These are phyloP conservation scores for Xenentodon cancila DNA, from an alignment of 2,797 vertebrate species.

Conservation along the genomic window DNA sequence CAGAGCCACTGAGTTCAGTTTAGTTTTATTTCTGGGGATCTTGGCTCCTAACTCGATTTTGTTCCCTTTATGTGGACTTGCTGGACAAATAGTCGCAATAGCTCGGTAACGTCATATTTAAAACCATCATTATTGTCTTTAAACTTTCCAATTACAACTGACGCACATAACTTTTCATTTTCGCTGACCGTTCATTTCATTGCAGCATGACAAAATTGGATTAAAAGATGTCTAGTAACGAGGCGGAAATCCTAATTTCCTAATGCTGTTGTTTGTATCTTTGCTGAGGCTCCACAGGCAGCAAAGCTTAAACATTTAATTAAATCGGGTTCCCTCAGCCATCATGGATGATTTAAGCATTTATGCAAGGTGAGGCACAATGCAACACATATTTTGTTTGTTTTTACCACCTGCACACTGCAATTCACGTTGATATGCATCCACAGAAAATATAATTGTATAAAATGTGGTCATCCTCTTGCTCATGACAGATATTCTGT, in stretches of 20 bases:
- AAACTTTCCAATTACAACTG: conserved; percentile 21
- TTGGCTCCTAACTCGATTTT: conserved; percentile 38
- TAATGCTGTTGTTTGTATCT: conserved; percentile 44
- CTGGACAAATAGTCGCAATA: conserved; percentile 33
- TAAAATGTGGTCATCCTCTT: conserved; percentile 13
- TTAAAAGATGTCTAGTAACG: conserved; percentile 32
- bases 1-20: conserved; percentile 44
- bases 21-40: conserved; percentile 18
- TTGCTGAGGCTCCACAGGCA: conserved; percentile 34
- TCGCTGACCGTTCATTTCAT: conserved; percentile 28
- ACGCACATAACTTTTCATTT: conserved; percentile 32
- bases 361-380: conserved; percentile 24
- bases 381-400: conserved; percentile 14
- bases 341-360: conserved; percentile 52
- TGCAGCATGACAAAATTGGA: conserved; percentile 29
- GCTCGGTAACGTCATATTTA: conserved; percentile 19
- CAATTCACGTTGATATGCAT: conserved; percentile 18
- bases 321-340: conserved; percentile 38
- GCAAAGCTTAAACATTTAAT: conserved; percentile 43
- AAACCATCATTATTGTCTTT: conserved; percentile 22
- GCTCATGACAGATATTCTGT: conserved; percentile 15
- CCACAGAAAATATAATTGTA: conserved; percentile 19
- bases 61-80: conserved; percentile 50
- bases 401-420: conserved; percentile 14
- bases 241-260: conserved; percentile 28